A percentile compares a stretch with the other conserved stretches of the same genome.
Evolutionary conservation across 2,888 invertebrate species (phyloP).

Genomic region (Thysanoteuthis rhombus): DNA sequence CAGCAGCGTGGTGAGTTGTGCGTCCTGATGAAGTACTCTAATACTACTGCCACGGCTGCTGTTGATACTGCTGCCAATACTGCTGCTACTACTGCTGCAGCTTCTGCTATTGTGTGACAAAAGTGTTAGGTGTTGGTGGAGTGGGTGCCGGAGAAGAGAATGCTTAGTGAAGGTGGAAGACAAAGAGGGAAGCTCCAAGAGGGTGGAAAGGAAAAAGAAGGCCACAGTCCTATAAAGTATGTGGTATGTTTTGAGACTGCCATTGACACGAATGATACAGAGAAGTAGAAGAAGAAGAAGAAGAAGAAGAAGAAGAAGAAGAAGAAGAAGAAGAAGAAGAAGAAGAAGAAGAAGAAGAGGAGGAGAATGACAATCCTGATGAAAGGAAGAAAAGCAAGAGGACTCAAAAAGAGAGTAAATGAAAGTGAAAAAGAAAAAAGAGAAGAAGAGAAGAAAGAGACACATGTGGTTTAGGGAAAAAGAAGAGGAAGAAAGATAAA

Average conservation of each 20-base stretch:
- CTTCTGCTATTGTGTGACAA: not conserved
- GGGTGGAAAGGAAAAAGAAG: not conserved
- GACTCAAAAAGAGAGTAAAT: not conserved
- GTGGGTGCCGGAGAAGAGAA: not conserved
- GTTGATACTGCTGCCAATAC: constrained; percentile 12
- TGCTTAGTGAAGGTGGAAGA: not conserved
- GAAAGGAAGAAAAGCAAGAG: not conserved
- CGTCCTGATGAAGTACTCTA: not conserved
- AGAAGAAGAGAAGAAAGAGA: too few relatives aligned
- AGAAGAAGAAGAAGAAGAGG: not conserved
- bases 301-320: not conserved
- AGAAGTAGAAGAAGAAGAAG: not conserved
- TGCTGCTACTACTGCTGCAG: not conserved
- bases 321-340: not conserved
- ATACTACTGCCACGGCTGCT: constrained; percentile 12
- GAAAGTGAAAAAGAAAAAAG: not conserved
- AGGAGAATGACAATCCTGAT: too few relatives aligned
- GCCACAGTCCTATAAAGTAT: not conserved
- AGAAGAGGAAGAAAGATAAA: too few relatives aligned
- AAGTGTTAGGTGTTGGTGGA: not conserved
- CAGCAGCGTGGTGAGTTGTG: constrained; percentile 12
- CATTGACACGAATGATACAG: not conserved
- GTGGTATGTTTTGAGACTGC: not conserved
- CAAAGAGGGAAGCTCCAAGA: not conserved
- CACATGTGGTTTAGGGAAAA: too few relatives aligned